Percentiles rank a stretch among this genome's conserved stretches.
Conservation (phyloP, 2,888 invertebrate genomes). For the Pyrocoelia pectoralis region DNA sequence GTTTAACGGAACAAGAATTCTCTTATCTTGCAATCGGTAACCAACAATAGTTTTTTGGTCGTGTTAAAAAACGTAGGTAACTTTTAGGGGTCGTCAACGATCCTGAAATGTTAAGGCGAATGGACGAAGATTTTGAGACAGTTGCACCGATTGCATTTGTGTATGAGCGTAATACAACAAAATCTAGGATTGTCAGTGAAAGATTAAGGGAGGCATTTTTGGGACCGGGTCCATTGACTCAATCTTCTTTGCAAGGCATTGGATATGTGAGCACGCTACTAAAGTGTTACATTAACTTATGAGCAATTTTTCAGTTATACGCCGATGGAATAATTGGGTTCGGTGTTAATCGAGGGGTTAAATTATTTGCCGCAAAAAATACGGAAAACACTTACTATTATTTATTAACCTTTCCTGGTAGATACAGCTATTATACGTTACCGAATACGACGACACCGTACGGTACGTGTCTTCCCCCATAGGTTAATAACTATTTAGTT, state of each 20-base stretch:
- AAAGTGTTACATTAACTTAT: too few species aligned
- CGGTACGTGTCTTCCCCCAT: not conserved
- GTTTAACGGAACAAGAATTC: conserved; percentile 72
- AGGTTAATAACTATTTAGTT: not conserved
- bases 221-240: conserved; percentile 56
- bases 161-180: conserved; percentile 65
- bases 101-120: conserved; percentile 61
- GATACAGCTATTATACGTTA: conserved; percentile 65
- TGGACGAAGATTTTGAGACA: conserved; percentile 69
- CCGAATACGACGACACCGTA: conserved; percentile 46
- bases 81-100: conserved; percentile 64
- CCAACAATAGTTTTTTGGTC: conserved; percentile 38
- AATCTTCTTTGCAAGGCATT: conserved; percentile 54
- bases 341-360: conserved; percentile 66
- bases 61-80: not conserved
- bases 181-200: conserved; percentile 62
- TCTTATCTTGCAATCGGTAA: conserved; percentile 68
- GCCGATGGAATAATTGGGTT: conserved; percentile 69
- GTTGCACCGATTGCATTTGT: conserved; percentile 72
- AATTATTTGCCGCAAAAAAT: conserved; percentile 61
- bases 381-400: not conserved
- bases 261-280: conserved; percentile 47
- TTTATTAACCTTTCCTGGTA: conserved; percentile 64
- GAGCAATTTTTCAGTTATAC: conserved; percentile 58
- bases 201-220: conserved; percentile 63